Percentiles rank a stretch among this genome's conserved stretches.
Evolutionary conservation across 2,113 vertebrate species (phyloP).

Genomic region (Hyla sarda): DNA sequence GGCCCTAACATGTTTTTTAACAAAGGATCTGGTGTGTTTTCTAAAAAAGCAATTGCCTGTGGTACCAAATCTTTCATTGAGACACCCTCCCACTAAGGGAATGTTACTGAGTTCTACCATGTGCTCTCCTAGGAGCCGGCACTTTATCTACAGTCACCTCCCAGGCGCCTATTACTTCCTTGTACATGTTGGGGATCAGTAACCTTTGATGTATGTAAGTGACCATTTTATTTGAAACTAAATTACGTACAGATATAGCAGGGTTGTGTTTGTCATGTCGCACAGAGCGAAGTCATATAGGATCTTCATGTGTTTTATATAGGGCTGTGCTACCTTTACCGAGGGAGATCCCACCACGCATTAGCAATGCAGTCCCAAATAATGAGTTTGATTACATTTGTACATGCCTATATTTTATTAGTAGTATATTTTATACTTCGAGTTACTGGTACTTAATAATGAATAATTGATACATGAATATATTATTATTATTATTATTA

Average conservation of each 20-base stretch:
- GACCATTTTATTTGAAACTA: background rate
- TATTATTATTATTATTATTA: background rate
- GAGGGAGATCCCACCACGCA: background rate
- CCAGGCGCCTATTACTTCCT: background rate
- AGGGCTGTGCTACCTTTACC: background rate
- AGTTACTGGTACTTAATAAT: background rate
- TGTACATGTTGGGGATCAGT: background rate
- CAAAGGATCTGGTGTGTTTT: slow-evolving; percentile 16
- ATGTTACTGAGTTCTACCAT: background rate
- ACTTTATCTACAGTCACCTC: background rate
- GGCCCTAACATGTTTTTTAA: slow-evolving; percentile 38
- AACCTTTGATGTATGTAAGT: background rate
- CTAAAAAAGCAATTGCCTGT: slow-evolving; percentile 19
- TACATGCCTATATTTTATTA: background rate
- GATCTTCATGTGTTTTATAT: background rate
- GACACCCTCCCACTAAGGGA: slow-evolving; percentile 7
- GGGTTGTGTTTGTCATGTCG: background rate
- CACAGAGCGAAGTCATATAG: too few species aligned
- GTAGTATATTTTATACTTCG: background rate
- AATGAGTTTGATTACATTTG: background rate
- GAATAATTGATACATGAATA: background rate
- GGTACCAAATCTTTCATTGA: slow-evolving; percentile 35
- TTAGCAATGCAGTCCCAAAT: background rate
- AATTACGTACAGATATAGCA: background rate
- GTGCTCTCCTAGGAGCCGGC: background rate